Evolutionary conservation across 30 jellyfish, hydroid and myxozoan genomes (phyloP), one percentile per base, ranked within the genome.

Genomic region (Aurelia coerulea): DNA sequence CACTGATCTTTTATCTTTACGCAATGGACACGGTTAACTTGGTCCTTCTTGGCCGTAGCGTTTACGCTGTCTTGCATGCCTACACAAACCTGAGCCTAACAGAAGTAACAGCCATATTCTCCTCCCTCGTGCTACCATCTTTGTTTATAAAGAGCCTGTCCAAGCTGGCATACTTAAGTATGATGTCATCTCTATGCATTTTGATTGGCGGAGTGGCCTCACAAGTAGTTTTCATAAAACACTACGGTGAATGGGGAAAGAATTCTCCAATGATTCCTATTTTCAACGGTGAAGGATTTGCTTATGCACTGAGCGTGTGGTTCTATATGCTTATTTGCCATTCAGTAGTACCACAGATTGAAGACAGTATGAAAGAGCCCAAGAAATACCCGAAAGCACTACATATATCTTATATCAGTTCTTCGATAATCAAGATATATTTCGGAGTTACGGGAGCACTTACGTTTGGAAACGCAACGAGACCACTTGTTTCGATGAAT

Each of bases 401-500:
- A 33, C 81, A 76, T 49, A 72, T 49, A 31, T 83, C 95, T 9
- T 85, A 35, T 33, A 5, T 63, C 10, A 56, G 71, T 37, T 60
- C 91, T 7, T 53, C 90, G 10, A 17, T 83, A 32, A 60, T 74
- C 68, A 90, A 90, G 46, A 62, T 71, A 12, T 64, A 72, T 18
- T 76, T 90, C 19, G 97, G 88, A 0, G 35, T 84, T 37, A 56
- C 83, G 19, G 97, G 95, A 17, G 94, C 91, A 8, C 76, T 83
- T 39, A 73, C 97, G 29, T 90, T 82, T 90, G 97, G 97, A 17
- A 35, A 16, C 10, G 70, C 49, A 17, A 83, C 95, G 31, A 68
- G 79, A 52, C 81, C 81, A 2, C 76, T 77, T 18, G 95, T 77
- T 33, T 56, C 93, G 37, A 13, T 73, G 70, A 90, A 90, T 75